These are phyloP conservation scores for Coturnix japonica DNA, from an alignment of 2,113 vertebrate genomes.

Conservation along the genomic window DNA sequence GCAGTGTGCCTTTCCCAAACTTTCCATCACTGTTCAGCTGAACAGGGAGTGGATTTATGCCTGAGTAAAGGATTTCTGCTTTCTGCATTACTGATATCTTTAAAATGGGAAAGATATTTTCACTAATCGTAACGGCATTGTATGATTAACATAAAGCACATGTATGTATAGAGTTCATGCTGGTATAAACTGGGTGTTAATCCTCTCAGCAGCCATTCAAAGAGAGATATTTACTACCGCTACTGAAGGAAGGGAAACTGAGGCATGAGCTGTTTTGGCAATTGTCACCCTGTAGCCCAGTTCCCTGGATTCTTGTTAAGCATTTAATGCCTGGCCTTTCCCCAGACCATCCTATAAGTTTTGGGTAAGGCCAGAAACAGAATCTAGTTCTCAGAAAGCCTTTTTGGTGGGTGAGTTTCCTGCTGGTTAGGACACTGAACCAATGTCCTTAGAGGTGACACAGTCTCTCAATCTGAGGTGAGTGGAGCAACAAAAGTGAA, in stretches of 20 bases:
- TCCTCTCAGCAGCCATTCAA: not conserved
- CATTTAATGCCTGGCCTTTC: not conserved
- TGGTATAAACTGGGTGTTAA: not conserved
- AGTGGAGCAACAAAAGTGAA: not conserved
- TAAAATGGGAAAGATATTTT: not conserved
- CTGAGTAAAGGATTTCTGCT: constrained; percentile 7
- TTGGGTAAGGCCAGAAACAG: not conserved
- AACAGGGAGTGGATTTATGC: not conserved
- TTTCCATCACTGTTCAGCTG: not conserved
- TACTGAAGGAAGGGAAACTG: not conserved
- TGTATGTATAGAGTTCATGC: not conserved
- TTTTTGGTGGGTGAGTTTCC: not conserved
- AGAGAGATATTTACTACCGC: not conserved
- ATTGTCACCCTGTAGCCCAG: not conserved
- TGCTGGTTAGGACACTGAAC: not conserved
- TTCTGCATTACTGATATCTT: not conserved
- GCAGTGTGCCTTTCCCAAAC: not conserved
- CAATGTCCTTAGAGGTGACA: not conserved
- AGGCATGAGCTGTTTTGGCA: not conserved
- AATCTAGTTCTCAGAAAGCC: not conserved
- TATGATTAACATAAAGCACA: not conserved
- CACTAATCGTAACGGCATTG: not conserved
- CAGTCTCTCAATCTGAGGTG: not conserved
- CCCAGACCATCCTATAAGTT: not conserved
- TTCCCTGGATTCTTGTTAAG: not conserved